Evolutionary conservation across 2,113 vertebrate species (phyloP).

Genomic region (Crotalus viridis): DNA sequence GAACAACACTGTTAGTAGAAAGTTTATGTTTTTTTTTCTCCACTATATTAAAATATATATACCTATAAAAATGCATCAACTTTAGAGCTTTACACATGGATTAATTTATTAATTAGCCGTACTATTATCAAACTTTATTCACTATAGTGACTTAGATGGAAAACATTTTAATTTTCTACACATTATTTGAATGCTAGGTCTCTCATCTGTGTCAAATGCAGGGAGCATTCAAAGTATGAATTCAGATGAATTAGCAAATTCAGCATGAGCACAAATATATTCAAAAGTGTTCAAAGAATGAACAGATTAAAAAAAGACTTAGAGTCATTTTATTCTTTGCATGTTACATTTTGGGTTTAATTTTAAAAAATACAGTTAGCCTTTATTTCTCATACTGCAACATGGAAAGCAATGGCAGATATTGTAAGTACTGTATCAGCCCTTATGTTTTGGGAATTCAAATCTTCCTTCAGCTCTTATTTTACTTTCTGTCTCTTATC

Average conservation of each 20-base stretch:
- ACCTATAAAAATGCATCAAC: neutral
- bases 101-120: constrained; percentile 37
- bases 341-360: neutral
- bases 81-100: constrained; percentile 27
- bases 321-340: neutral
- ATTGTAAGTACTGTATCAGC: neutral
- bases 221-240: constrained; percentile 40
- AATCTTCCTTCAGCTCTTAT: neutral
- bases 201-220: constrained; percentile 46
- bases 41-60: neutral
- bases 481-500: neutral
- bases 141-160: constrained; percentile 58
- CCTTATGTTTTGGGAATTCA: neutral
- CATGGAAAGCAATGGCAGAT: neutral
- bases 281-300: neutral
- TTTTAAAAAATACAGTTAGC: neutral
- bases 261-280: constrained; percentile 11
- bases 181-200: constrained; percentile 48
- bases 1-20: neutral
- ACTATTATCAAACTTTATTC: constrained; percentile 46
- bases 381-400: neutral
- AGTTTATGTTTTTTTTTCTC: neutral
- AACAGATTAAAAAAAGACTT: neutral
- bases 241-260: constrained; percentile 19
- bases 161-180: constrained; percentile 53